Evolutionary conservation across 1,140 invertebrate genomes (phyloP).

Genomic region (fruit fly (Drosophila melanogaster)): DNA sequence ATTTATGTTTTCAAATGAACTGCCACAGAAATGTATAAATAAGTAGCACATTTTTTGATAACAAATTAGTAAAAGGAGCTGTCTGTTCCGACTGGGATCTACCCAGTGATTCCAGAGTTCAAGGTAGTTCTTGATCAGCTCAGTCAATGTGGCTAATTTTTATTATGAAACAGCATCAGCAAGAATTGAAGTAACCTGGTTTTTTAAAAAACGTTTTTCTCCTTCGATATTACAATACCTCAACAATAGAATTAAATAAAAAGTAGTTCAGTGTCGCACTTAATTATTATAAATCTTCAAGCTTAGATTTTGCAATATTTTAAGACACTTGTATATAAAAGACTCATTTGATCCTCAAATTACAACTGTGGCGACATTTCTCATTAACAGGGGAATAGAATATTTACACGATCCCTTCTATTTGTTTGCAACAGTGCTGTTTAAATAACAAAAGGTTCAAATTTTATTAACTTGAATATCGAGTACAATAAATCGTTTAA

Average conservation of each 20-base stretch:
- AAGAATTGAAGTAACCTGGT: no score
- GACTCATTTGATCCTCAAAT: no score
- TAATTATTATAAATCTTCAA: no score
- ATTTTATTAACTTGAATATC: conserved; percentile 62
- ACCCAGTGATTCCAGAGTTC: background rate
- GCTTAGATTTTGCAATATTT: no score
- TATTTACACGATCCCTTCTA: conserved; percentile 22
- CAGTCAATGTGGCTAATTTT: no score
- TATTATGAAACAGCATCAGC: no score
- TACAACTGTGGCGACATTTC: no score
- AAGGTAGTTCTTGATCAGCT: background rate
- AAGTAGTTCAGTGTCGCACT: no score
- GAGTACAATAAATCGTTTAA: conserved; percentile 86
- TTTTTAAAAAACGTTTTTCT: no score
- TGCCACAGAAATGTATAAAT: background rate
- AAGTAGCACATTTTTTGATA: background rate
- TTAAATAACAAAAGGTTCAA: conserved; percentile 55
- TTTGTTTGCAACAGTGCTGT: conserved; percentile 15
- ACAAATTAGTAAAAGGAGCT: background rate
- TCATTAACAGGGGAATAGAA: background rate
- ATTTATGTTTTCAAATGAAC: background rate
- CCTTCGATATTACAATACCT: no score
- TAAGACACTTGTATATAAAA: no score
- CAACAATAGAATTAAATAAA: no score
- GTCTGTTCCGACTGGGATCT: background rate